These are phyloP conservation scores for Ceyx erithaca DNA, from an alignment of 2,797 vertebrate species.

Conservation along the genomic window DNA sequence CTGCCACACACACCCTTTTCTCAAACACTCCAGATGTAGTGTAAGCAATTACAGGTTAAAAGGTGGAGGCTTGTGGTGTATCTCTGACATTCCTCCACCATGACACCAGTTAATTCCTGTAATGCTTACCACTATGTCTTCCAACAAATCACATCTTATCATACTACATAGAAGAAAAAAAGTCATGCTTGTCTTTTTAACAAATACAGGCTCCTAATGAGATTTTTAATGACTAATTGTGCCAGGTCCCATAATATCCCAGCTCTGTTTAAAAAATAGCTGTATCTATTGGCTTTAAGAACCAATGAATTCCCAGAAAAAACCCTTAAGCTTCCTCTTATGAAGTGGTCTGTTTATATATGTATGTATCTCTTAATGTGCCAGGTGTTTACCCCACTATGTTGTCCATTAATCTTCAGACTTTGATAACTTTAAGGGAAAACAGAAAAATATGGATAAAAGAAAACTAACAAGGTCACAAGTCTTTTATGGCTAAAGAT, in stretches of 20 bases:
- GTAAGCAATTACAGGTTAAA: not conserved
- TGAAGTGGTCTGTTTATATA: not conserved
- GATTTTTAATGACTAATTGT: not conserved
- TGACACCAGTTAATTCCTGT: not conserved
- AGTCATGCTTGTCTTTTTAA: not conserved
- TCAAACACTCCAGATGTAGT: not conserved
- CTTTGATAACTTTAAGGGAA: not conserved
- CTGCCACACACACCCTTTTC: not conserved
- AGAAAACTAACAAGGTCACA: not conserved
- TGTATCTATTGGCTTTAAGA: not conserved
- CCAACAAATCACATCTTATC: not conserved
- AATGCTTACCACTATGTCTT: not conserved
- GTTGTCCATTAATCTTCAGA: not conserved
- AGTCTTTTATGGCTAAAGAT: not conserved
- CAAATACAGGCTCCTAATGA: not conserved
- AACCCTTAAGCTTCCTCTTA: not conserved
- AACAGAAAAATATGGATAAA: not conserved
- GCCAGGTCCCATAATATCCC: not conserved
- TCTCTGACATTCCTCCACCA: not conserved
- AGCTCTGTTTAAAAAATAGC: not conserved
- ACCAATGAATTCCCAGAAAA: not conserved
- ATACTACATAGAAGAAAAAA: not conserved
- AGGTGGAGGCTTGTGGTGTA: not conserved
- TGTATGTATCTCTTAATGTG: not conserved
- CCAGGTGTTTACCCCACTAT: not conserved